Conservation (phyloP, 2,797 vertebrate genomes). For the Siniperca scherzeri region DNA sequence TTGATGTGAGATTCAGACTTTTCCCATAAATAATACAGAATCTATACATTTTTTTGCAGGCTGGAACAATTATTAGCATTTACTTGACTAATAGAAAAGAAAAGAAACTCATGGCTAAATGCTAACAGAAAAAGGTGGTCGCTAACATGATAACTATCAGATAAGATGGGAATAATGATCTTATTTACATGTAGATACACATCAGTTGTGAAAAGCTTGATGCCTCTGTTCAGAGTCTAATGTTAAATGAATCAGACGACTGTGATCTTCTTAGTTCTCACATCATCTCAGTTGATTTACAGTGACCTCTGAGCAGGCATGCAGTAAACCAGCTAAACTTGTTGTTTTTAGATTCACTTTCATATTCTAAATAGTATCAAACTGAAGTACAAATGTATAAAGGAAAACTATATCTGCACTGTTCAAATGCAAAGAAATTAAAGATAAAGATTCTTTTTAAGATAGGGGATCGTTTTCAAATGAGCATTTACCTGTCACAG, state of each 20-base stretch:
- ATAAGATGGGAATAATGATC: constrained; percentile 6
- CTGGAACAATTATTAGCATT: neutral
- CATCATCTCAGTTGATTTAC: neutral
- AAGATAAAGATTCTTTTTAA: constrained; percentile 20
- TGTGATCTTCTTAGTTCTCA: neutral
- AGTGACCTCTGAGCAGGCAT: neutral
- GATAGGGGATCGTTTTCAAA: constrained; percentile 14
- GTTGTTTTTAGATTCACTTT: neutral
- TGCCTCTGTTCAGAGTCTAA: constrained; percentile 35
- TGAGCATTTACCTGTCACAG: constrained; percentile 33
- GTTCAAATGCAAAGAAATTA: neutral
- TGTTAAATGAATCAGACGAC: constrained; percentile 45
- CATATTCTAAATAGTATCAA: neutral
- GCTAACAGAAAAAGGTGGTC: neutral
- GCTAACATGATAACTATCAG: neutral
- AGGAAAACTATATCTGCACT: neutral
- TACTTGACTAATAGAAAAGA: neutral
- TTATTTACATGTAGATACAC: constrained; percentile 28
- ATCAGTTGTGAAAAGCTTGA: constrained; percentile 47
- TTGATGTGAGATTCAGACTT: neutral
- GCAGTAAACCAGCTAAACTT: neutral
- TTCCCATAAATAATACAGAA: neutral
- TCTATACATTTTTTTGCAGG: neutral
- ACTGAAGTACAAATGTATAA: neutral
- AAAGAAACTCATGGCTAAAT: constrained; percentile 1